Percentiles rank a stretch among this genome's conserved stretches.
These are phyloP conservation scores for Polypedilum vanderplanki DNA, from an alignment of 1,140 invertebrate genomes.

Conservation along the genomic window DNA sequence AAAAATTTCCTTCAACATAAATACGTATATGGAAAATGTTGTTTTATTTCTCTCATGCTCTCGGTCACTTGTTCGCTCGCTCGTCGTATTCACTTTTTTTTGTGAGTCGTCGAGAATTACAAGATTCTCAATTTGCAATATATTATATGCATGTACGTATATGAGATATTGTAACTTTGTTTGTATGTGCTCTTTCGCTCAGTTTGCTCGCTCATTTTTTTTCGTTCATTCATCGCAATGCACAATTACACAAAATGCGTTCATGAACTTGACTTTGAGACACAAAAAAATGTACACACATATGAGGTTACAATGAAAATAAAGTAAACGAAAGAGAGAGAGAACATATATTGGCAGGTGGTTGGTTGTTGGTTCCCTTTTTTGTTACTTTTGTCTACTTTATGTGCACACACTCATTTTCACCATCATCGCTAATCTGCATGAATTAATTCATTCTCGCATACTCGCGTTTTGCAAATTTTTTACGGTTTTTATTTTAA, in stretches of 20 bases:
- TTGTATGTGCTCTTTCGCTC: neutral
- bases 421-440: constrained; percentile 10
- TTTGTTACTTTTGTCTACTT: neutral
- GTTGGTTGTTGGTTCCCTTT: neutral
- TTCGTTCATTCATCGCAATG: constrained; percentile 13
- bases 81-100: neutral
- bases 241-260: constrained; percentile 15
- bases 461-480: no score
- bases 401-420: constrained; percentile 10
- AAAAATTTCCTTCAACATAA: neutral
- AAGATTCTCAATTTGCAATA: neutral
- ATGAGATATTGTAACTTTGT: neutral
- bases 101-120: neutral
- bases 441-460: neutral
- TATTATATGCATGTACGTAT: neutral
- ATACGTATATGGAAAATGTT: neutral
- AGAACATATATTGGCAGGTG: constrained; percentile 7
- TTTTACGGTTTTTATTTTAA: no score
- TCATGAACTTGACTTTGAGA: constrained; percentile 27
- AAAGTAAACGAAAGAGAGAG: neutral
- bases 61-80: neutral
- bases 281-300: neutral
- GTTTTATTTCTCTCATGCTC: neutral
- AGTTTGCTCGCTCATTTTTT: no score
- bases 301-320: neutral